A percentile compares a stretch with the other conserved stretches of the same genome.
Evolutionary conservation across 2,797 vertebrate genomes (phyloP).

Genomic region (Silurus lanzhouensis): DNA sequence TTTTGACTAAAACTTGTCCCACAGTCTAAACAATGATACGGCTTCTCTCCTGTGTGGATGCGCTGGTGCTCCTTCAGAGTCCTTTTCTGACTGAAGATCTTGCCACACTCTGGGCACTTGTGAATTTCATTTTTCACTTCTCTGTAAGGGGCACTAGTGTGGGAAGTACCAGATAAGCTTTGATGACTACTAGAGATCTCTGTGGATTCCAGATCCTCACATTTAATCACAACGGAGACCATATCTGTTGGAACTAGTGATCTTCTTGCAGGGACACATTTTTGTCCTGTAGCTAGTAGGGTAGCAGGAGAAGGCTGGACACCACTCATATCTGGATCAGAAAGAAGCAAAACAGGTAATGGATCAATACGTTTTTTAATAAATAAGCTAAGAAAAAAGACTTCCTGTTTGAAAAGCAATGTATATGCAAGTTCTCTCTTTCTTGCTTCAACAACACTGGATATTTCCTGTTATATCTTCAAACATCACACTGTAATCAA

Average conservation of each 20-base stretch:
- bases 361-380: not conserved
- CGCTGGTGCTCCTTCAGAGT: not conserved
- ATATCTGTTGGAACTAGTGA: not conserved
- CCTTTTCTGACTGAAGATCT: not conserved
- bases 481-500: too few species aligned
- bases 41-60: too few species aligned
- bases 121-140: not conserved
- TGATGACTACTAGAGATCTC: not conserved
- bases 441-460: not conserved
- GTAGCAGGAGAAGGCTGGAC: not conserved
- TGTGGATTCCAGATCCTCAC: not conserved
- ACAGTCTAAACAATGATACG: not conserved
- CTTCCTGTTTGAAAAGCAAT: not conserved
- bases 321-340: not conserved
- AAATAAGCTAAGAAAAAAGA: not conserved
- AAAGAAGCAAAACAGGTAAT: not conserved
- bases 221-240: not conserved
- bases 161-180: not conserved
- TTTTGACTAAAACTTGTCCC: not conserved
- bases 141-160: not conserved
- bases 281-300: not conserved
- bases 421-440: not conserved
- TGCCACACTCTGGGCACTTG: not conserved
- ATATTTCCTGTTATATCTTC: not conserved
- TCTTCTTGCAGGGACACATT: not conserved